Evolutionary conservation across 2,888 invertebrate genomes (phyloP).

Genomic region (Ophraella communa): DNA sequence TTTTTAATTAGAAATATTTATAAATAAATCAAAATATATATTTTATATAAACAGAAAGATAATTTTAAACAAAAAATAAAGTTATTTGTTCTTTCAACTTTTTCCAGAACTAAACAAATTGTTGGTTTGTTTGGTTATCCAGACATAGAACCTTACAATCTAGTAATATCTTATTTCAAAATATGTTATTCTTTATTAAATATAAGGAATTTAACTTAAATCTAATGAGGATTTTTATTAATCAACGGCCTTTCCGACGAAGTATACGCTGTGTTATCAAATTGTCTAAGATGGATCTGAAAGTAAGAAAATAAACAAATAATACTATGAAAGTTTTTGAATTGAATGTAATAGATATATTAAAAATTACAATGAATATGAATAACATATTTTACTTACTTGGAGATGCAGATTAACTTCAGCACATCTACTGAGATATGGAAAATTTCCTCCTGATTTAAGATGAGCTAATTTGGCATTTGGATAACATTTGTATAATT

Average conservation of each 20-base stretch:
- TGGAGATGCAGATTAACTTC: slow-evolving; percentile 90
- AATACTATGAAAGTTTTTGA: too few relatives aligned
- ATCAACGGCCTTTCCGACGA: slow-evolving; percentile 65
- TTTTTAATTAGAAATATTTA: too few relatives aligned
- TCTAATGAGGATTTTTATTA: slow-evolving; percentile 37
- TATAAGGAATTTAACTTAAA: neutral
- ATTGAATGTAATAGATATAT: too few relatives aligned
- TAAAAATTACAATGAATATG: neutral
- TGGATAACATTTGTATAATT: slow-evolving; percentile 85
- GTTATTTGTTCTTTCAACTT: neutral
- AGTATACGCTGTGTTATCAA: slow-evolving; percentile 68
- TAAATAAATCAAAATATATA: too few relatives aligned
- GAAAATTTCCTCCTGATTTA: slow-evolving; percentile 90
- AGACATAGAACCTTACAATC: neutral
- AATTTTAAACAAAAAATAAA: neutral
- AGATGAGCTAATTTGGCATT: slow-evolving; percentile 85
- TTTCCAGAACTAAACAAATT: too few relatives aligned
- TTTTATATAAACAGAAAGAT: neutral
- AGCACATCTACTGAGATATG: slow-evolving; percentile 84
- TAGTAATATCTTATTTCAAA: neutral
- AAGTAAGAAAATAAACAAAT: slow-evolving; percentile 42
- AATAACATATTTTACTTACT: too few relatives aligned
- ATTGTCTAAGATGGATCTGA: slow-evolving; percentile 76
- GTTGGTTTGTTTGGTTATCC: neutral
- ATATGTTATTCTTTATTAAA: neutral